Base-by-base conservation (phyloP, 2,888 invertebrate species). In the Coleophora flavipennella region DNA sequence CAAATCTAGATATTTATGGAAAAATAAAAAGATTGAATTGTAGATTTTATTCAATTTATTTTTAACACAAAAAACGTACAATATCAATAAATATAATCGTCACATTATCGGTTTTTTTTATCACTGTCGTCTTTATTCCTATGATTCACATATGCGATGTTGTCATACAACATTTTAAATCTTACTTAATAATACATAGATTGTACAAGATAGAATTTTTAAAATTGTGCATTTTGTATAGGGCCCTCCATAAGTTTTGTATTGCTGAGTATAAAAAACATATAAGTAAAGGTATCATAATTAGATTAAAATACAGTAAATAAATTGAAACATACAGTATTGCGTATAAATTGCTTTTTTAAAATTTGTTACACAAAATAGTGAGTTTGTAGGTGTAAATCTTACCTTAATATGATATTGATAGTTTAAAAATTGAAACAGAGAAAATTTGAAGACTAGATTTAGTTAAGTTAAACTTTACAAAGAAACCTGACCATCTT, bases 61-160 rank as follows among this genome's bases (percentile, higher is more conserved):
- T 64, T 62, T 68, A 83, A 83, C 81, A 80, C 79, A 83, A 83
- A 72, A 74, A 80, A 72, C 73, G 79, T 80, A 78, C 80, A 80
- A 72, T 80, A 76, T 81, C 75, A 80, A 81, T 81, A 83, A 81
- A 83, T 78, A 80, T 81, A 78, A 57, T 60, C 66, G 70, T 80
- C 74, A 77, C 72, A 67, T 20, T n/a, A 20, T 81, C 67, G 65
- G 72, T 64, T 67, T 57, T 67, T 56, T 55, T 59, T 77, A 74
- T 79, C 78, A 79, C 77, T 69, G n/a, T n/a, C 64, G 58, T 63
- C 52, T 61, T 71, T 67, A 68, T 57, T 57, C 59, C 57, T 71
- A 68, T 61, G 55, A 62, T 67, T 67, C 57, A 67, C 60, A 70
- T 76, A 55, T 72, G 75, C 71, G 74, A 57, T 61, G 78, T 83